Conservation (phyloP, 1,140 invertebrate genomes). For the Microplitis demolitor region DNA sequence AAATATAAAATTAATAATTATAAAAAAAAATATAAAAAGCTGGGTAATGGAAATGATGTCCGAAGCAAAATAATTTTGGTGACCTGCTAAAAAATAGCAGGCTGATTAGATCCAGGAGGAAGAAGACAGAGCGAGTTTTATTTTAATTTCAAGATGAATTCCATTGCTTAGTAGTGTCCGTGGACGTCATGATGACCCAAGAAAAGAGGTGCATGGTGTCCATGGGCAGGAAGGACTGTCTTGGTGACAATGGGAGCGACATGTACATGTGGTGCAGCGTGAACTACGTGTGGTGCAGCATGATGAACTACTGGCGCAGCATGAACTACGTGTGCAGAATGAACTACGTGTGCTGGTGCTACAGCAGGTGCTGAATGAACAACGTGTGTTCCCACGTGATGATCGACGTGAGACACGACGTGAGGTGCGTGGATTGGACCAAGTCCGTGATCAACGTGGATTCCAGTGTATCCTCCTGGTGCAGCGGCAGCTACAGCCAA, state of each 20-base stretch:
- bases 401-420: conserved; percentile 36
- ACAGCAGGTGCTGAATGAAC: conserved; percentile 36
- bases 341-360: conserved; percentile 37
- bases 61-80: no score
- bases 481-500: conserved; percentile 43
- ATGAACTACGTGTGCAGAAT: conserved; percentile 45
- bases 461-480: conserved; percentile 53
- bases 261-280: conserved; percentile 42
- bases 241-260: conserved; percentile 50
- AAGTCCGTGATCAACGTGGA: conserved; percentile 42
- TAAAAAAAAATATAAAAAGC: no score
- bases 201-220: conserved; percentile 42
- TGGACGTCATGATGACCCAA: conserved; percentile 42
- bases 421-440: conserved; percentile 51
- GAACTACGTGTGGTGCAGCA: conserved; percentile 34
- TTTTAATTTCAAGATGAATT: neutral
- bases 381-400: conserved; percentile 30
- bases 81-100: no score
- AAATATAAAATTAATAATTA: no score
- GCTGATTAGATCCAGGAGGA: no score
- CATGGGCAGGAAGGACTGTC: conserved; percentile 58
- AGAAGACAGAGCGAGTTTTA: no score
- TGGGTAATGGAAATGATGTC: no score
- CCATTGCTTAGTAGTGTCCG: conserved; percentile 30
- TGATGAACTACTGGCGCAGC: conserved; percentile 33